Evolutionary conservation across 2,888 invertebrate genomes (phyloP).

Genomic region (Panzeria rudis): DNA sequence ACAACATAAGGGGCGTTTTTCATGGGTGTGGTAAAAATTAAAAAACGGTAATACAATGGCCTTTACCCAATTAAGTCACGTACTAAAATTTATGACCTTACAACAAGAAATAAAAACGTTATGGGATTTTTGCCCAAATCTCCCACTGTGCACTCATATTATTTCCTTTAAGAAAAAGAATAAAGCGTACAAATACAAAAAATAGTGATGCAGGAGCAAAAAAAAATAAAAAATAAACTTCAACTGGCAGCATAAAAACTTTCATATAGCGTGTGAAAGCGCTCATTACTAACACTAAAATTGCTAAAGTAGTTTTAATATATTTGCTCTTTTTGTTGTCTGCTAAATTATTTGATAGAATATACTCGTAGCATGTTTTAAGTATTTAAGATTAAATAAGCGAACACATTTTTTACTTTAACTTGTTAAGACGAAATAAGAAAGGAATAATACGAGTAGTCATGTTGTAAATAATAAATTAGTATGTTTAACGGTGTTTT

Average conservation of each 20-base stretch:
- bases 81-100: too few species aligned
- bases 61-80: too few species aligned
- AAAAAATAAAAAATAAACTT: neutral
- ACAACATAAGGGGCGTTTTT: too few species aligned
- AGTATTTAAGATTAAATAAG: conserved; percentile 41
- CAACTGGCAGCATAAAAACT: conserved; percentile 28
- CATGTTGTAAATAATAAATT: conserved; percentile 37
- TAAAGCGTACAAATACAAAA: neutral
- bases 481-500: neutral
- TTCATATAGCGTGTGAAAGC: conserved; percentile 57
- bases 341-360: conserved; percentile 42
- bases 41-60: too few species aligned
- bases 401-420: conserved; percentile 1
- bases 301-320: conserved; percentile 33
- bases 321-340: conserved; percentile 29
- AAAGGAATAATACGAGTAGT: conserved; percentile 17
- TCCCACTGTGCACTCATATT: too few species aligned
- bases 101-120: too few species aligned
- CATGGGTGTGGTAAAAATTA: too few species aligned
- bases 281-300: conserved; percentile 52
- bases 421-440: neutral
- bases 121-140: too few species aligned
- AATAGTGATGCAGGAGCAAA: conserved; percentile 6
- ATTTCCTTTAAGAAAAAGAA: conserved; percentile 11
- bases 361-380: conserved; percentile 13